Conservation (phyloP, 2,113 vertebrate genomes). For the Zapus hudsonius region DNA sequence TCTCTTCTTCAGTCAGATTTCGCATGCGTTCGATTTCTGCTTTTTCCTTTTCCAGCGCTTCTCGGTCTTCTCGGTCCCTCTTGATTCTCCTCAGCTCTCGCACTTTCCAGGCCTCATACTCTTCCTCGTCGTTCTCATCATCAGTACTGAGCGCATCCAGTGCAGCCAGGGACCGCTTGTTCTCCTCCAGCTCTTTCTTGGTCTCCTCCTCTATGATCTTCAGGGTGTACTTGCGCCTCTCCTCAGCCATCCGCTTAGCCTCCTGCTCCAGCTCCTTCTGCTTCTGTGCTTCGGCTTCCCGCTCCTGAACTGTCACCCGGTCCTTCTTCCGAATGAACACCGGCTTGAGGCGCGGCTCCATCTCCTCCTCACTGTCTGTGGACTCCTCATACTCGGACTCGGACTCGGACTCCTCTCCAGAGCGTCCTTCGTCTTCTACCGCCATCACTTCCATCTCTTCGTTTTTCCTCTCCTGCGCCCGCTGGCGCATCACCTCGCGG, state of each 20-base stretch:
- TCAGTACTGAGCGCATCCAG: constrained; percentile 96
- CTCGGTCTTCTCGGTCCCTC: constrained; percentile 94
- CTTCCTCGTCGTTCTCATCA: constrained; percentile 98
- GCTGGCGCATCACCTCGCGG: constrained; percentile 94
- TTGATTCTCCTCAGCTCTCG: constrained; percentile 97
- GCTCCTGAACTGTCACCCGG: constrained; percentile 94
- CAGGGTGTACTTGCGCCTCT: no score
- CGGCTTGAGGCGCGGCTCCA: constrained; percentile 95
- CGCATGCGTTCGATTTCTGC: constrained; percentile 96
- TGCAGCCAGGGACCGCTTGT: no score
- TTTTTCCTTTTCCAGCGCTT: constrained; percentile 98
- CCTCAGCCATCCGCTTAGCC: constrained; percentile 93
- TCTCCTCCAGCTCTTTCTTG: constrained; percentile 97
- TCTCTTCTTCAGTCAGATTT: constrained; percentile 96
- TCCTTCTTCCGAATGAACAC: constrained; percentile 99
- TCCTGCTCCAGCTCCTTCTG: constrained; percentile 95
- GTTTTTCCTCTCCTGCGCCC: constrained; percentile 93
- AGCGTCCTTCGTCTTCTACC: no score
- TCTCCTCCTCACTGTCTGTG: constrained; percentile 97
- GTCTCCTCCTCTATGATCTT: constrained; percentile 99
- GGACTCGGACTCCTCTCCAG: constrained; percentile 91
- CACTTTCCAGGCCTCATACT: constrained; percentile 98
- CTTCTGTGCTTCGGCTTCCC: constrained; percentile 93
- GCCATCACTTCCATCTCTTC: constrained; percentile 98
- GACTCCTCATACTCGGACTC: constrained; percentile 99